These are phyloP conservation scores for Drosophila willistoni DNA, from an alignment of 1,140 invertebrate genomes.

Conservation along the genomic window DNA sequence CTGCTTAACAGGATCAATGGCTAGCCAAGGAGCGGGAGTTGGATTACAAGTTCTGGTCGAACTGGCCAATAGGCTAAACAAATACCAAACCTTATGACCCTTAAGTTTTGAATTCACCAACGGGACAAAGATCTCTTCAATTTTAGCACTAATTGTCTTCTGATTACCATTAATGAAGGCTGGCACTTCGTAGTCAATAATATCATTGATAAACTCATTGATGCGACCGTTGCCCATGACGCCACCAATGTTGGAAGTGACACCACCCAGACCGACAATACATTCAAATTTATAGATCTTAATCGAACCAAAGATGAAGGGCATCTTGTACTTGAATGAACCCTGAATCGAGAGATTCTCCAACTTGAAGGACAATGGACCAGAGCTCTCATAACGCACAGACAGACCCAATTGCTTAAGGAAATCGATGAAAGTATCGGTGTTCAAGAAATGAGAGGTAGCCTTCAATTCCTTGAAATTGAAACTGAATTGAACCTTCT, in stretches of 20 bases:
- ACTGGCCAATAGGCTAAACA: constrained; percentile 45
- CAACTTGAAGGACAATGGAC: constrained; percentile 63
- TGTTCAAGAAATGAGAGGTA: constrained; percentile 60
- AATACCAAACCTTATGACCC: constrained; percentile 76
- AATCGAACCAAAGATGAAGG: constrained; percentile 75
- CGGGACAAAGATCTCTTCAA: constrained; percentile 63
- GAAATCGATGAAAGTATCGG: constrained; percentile 66
- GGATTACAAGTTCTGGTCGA: constrained; percentile 49
- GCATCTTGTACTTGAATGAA: constrained; percentile 82
- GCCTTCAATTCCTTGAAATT: constrained; percentile 58
- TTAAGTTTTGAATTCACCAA: constrained; percentile 55
- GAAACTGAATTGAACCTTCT: constrained; percentile 75
- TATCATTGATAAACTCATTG: constrained; percentile 71
- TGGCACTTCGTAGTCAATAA: constrained; percentile 67
- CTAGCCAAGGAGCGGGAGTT: constrained; percentile 72
- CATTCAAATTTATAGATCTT: constrained; percentile 77
- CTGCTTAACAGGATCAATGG: constrained; percentile 37
- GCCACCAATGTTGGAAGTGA: constrained; percentile 72
- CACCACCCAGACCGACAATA: constrained; percentile 58
- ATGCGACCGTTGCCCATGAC: constrained; percentile 71
- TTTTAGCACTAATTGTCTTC: constrained; percentile 58
- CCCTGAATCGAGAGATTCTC: constrained; percentile 68
- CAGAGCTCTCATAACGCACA: constrained; percentile 70
- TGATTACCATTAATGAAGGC: constrained; percentile 71
- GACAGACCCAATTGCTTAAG: constrained; percentile 61